Conservation (phyloP, 2,888 invertebrate genomes). For the Lacanobia oleracea region DNA sequence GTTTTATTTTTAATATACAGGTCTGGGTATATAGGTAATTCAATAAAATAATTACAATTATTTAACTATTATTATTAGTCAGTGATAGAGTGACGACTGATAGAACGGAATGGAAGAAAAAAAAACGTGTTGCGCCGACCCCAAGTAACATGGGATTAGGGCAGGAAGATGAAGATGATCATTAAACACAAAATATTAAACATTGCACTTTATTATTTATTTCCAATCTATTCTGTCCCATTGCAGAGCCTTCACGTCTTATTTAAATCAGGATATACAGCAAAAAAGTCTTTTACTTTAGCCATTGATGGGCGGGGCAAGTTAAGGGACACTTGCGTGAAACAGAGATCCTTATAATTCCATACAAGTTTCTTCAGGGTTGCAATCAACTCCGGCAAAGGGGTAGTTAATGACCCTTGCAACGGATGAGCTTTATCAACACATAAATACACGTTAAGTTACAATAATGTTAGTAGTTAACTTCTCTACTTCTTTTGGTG, state of each 20-base stretch:
- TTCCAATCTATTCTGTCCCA: no score
- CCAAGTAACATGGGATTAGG: no score
- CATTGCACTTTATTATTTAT: no score
- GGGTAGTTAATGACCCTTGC: slow-evolving; percentile 47
- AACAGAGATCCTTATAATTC: slow-evolving; percentile 19
- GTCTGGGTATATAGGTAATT: no score
- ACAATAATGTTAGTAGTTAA: background rate
- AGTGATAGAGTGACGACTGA: no score
- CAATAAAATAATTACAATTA: no score
- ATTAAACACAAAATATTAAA: background rate
- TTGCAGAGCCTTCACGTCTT: background rate
- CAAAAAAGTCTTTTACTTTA: background rate
- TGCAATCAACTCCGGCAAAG: slow-evolving; percentile 21
- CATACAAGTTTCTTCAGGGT: slow-evolving; percentile 30
- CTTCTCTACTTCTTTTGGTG: no score
- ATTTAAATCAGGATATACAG: background rate
- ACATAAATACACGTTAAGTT: background rate
- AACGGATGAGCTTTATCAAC: slow-evolving; percentile 19
- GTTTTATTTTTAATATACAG: no score
- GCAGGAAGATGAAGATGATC: no score
- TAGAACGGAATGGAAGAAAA: no score
- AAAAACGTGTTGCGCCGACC: no score
- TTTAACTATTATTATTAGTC: no score
- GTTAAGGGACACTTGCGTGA: slow-evolving; percentile 7
- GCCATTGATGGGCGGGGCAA: slow-evolving; percentile 8